Conservation (phyloP, 2,888 invertebrate species). For the Leptinotarsa tumamoca region DNA sequence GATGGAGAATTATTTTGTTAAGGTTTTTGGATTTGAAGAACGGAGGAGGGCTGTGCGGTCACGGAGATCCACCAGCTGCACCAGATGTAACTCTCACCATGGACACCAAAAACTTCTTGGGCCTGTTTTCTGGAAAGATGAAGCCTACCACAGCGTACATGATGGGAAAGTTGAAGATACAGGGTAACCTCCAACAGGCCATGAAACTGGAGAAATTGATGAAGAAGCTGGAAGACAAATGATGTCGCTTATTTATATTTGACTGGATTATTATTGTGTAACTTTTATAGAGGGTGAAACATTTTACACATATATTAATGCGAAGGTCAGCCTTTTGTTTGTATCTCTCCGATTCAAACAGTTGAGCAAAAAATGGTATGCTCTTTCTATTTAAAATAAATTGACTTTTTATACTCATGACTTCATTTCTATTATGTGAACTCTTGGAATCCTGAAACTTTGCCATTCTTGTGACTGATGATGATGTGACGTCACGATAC, state of each 20-base stretch:
- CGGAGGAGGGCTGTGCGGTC: constrained; percentile 83
- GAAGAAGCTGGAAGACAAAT: constrained; percentile 73
- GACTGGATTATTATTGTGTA: neutral
- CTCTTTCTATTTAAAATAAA: no score
- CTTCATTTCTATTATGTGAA: no score
- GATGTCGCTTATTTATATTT: neutral
- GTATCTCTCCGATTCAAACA: no score
- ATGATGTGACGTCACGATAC: no score
- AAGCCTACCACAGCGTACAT: constrained; percentile 95
- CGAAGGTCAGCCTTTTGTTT: no score
- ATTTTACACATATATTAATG: no score
- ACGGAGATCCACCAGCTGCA: constrained; percentile 77
- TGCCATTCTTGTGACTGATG: no score
- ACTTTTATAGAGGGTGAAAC: no score
- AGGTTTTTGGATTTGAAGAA: constrained; percentile 91
- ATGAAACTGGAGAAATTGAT: constrained; percentile 94
- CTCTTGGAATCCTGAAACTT: no score
- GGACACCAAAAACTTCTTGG: constrained; percentile 82
- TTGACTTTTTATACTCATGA: no score
- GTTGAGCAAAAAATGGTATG: no score
- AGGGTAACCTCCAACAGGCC: constrained; percentile 91
- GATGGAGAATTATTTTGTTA: constrained; percentile 23
- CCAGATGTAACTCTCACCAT: constrained; percentile 89
- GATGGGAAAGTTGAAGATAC: constrained; percentile 94
- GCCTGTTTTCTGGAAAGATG: constrained; percentile 87